phyloP scores from a whole-genome alignment of 2,888 invertebrate genomes.

The Dorcus parallelipipedus region DNA sequence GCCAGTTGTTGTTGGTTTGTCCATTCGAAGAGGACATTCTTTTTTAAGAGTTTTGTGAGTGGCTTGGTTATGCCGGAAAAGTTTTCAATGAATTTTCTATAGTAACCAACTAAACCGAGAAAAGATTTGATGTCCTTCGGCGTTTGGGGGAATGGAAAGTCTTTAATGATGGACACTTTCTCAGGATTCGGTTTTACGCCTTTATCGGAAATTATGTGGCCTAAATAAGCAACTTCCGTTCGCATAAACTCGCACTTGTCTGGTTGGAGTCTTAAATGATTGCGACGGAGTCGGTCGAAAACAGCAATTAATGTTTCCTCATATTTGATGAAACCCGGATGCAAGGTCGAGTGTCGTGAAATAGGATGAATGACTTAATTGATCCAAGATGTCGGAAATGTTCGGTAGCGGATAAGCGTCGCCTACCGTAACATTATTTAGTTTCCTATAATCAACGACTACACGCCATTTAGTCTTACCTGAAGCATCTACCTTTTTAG shows the following conservation, averaged over 20 bases:
- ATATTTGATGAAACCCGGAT: conserved; percentile 25
- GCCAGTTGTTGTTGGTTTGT: background rate
- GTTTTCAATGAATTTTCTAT: conserved; percentile 34
- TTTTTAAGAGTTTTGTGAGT: conserved; percentile 12
- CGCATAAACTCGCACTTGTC: conserved; percentile 31
- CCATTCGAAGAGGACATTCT: conserved; percentile 6
- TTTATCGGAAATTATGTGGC: conserved; percentile 29
- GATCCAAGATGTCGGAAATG: conserved; percentile 24
- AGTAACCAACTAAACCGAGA: conserved; percentile 36
- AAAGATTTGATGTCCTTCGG: conserved; percentile 28
- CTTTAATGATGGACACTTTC: conserved; percentile 22
- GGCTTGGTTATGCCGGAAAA: conserved; percentile 23
- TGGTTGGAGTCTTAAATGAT: conserved; percentile 24
- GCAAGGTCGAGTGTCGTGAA: conserved; percentile 26
- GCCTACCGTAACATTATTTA: conserved; percentile 20
- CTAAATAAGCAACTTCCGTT: conserved; percentile 28
- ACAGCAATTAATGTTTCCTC: conserved; percentile 30
- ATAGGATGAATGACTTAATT: conserved; percentile 22
- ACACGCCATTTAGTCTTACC: conserved; percentile 13
- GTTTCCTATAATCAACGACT: conserved; percentile 16
- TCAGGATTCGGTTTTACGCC: conserved; percentile 29
- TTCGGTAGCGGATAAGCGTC: conserved; percentile 24
- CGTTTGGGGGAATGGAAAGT: conserved; percentile 23
- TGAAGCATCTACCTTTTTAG: conserved; percentile 18
- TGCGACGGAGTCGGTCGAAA: conserved; percentile 29